Base-by-base conservation (phyloP, 92 coral and sea anemone species). In the Galaxea fascicularis region DNA sequence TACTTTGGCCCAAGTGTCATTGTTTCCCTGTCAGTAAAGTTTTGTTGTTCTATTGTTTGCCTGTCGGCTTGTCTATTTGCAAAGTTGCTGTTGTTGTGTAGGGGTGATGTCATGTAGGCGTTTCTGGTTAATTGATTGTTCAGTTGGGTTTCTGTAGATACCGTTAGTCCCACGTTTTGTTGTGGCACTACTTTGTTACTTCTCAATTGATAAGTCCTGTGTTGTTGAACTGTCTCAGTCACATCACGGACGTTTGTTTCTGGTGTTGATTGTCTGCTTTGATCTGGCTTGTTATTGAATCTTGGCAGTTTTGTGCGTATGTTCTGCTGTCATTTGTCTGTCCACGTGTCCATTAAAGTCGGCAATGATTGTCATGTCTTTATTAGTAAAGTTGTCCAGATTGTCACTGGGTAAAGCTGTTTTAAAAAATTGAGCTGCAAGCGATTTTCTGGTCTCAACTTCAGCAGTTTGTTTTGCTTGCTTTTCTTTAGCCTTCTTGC, bases 41-140 rank as follows among this genome's bases (percentile, higher is more conserved):
- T 30, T 67, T 31, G 73, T 21, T 67, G 25, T 67, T 67, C 73
- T 67, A 30, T 22, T 67, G 73, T 67, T 67, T 67, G 47, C 73
- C 0, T 18, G 25, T 31, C 4, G 47, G 47, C 25, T 18, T 67
- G 52, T 67, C 24, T 67, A 67, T 30, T 67, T 67, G 47, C 73
- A 49, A 67, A 67, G 73, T 67, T 67, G 24, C 73, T 6, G 51
- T 30, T 67, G 73, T 21, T 67, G 73, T 41, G 22, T 51, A 29
- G 52, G n/a, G 47, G 52, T 67, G 49, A 18, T 67, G 52, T 17
- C 51, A 27, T 13, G 44, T 65, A 26, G 16, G 20, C 16, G 70
- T 65, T 65, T 65, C 70, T 65, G 45, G 70, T 17, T 65, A 17
- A 65, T 6, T 25, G 41, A 35, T 35, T 25, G 16, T 49, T 49